Evolutionary conservation across 2,113 vertebrate species (phyloP).

Genomic region (Cephalopterus ornatus): DNA sequence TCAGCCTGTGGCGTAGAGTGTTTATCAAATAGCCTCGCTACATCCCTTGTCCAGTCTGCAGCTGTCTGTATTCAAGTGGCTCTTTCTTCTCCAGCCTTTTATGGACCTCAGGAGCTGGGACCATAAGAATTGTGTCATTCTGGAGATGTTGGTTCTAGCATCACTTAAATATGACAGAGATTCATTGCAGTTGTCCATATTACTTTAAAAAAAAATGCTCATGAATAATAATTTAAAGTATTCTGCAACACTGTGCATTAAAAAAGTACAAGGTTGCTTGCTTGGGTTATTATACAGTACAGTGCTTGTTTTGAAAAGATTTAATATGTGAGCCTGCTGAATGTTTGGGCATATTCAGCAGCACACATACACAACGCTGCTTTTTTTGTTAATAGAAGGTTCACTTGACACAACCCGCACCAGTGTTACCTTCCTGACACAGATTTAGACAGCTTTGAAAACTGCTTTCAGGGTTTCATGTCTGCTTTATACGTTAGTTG

Average conservation of each 20-base stretch:
- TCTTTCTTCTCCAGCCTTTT: not conserved
- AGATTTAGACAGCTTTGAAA: not conserved
- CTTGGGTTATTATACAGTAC: not conserved
- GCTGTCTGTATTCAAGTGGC: not conserved
- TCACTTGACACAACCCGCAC: not conserved
- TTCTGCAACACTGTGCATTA: not conserved
- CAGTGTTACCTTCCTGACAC: not conserved
- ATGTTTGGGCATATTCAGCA: not conserved
- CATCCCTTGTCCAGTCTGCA: not conserved
- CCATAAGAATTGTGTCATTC: not conserved
- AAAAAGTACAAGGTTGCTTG: not conserved
- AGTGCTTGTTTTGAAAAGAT: not conserved
- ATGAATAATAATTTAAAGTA: not conserved
- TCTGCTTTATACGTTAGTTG: not conserved
- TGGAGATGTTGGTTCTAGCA: not conserved
- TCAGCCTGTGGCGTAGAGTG: rapidly evolving
- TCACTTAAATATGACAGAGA: not conserved
- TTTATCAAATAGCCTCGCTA: not conserved
- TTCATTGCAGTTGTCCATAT: not conserved
- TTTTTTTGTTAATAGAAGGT: not conserved
- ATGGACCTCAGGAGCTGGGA: not conserved
- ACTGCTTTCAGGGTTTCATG: not conserved
- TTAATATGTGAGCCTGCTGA: not conserved
- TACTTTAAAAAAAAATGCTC: not conserved
- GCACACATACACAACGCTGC: not conserved